A percentile compares a stretch with the other conserved stretches of the same genome.
phyloP scores from a whole-genome alignment of 2,797 vertebrate species.

The Acanthiza pusilla region DNA sequence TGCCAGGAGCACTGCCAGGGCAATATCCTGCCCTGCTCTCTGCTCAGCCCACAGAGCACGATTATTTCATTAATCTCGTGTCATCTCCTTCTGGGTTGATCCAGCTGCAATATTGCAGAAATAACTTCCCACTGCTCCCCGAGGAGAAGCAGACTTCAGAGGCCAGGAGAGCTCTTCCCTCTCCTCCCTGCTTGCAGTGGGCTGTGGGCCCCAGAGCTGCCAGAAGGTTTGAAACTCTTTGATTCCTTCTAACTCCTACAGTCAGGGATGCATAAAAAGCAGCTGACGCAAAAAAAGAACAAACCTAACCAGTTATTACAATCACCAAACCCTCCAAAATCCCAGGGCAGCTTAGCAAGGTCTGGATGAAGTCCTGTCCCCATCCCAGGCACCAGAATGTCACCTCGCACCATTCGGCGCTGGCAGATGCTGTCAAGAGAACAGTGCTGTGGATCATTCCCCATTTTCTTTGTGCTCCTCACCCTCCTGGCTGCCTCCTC shows the following conservation, averaged over 20 bases:
- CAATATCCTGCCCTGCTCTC: not conserved
- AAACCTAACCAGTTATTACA: not conserved
- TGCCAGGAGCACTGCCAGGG: not conserved
- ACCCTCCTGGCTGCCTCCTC: not conserved
- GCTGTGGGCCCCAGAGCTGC: not conserved
- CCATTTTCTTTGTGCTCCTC: conserved; percentile 9
- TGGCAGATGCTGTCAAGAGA: conserved; percentile 8
- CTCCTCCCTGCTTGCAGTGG: not conserved
- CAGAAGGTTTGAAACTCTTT: conserved; percentile 3
- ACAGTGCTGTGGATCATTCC: conserved; percentile 1
- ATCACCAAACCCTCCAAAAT: conserved; percentile 46
- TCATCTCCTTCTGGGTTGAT: not conserved
- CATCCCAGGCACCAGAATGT: conserved; percentile 19
- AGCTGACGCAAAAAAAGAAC: not conserved
- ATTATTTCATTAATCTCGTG: not conserved
- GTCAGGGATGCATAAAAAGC: conserved; percentile 31
- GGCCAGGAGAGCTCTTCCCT: not conserved
- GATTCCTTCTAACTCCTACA: conserved; percentile 16
- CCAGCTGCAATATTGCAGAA: conserved; percentile 30
- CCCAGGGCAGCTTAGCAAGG: conserved; percentile 1
- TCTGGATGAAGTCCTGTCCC: not conserved
- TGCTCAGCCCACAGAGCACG: not conserved
- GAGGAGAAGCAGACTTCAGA: conserved; percentile 13
- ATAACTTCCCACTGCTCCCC: not conserved
- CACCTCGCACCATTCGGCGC: not conserved